Percentiles rank a stretch among this genome's conserved stretches.
phyloP scores from a whole-genome alignment of 2,113 vertebrate species.

The Sisor rabdophorus region DNA sequence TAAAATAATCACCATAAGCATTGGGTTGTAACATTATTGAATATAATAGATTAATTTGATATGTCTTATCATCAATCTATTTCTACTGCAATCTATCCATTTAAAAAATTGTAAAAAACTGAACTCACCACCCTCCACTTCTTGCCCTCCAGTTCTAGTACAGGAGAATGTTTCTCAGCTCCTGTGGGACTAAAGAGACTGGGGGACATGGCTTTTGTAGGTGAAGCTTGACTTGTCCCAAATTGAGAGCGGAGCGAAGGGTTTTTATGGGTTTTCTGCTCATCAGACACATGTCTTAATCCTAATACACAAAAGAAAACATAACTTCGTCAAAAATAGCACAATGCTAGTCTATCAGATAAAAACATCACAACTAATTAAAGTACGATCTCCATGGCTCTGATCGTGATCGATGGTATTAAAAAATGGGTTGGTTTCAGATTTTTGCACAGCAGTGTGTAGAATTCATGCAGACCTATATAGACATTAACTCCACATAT shows the following conservation, averaged over 20 bases:
- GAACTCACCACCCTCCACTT: slow-evolving; percentile 94
- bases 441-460: too few relatives aligned
- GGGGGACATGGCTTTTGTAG: slow-evolving; percentile 67
- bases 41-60: too few relatives aligned
- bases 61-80: background rate
- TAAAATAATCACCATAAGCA: background rate
- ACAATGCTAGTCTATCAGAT: too few relatives aligned
- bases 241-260: slow-evolving; percentile 75
- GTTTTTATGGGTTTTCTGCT: slow-evolving; percentile 91
- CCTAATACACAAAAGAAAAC: slow-evolving; percentile 61
- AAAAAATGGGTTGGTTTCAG: too few relatives aligned
- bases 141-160: slow-evolving; percentile 92
- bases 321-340: background rate
- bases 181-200: slow-evolving; percentile 57
- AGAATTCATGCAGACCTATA: too few relatives aligned
- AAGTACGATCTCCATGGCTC: too few relatives aligned
- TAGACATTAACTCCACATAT: too few relatives aligned
- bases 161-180: slow-evolving; percentile 70
- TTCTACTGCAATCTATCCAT: background rate
- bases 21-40: too few relatives aligned
- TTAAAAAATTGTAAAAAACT: background rate
- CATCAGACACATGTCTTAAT: slow-evolving; percentile 85
- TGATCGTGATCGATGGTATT: too few relatives aligned
- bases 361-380: too few relatives aligned
- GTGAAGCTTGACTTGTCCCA: slow-evolving; percentile 58